A percentile compares a stretch with the other conserved stretches of the same genome.
phyloP scores from a whole-genome alignment of 2,888 invertebrate species.

The Scaptomyza caliginosa region DNA sequence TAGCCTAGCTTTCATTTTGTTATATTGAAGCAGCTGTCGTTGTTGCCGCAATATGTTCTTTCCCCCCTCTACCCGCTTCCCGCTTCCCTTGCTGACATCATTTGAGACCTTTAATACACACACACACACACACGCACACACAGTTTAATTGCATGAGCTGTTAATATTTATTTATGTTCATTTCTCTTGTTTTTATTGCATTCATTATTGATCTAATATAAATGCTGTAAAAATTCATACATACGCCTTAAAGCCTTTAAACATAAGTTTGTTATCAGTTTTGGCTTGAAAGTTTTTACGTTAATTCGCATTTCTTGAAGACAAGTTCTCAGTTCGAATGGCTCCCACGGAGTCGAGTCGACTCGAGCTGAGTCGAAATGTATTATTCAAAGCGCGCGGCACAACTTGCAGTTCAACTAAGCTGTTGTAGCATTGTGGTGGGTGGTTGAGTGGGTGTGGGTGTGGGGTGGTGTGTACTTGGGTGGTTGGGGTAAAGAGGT shows the following conservation, averaged over 20 bases:
- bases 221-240: too few relatives aligned
- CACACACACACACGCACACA: not conserved
- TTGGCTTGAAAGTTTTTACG: not conserved
- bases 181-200: conserved; percentile 13
- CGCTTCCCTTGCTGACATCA: not conserved
- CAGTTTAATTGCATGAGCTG: conserved; percentile 33
- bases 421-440: too few relatives aligned
- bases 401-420: conserved; percentile 10
- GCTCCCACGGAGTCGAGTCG: not conserved
- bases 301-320: not conserved
- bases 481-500: too few relatives aligned
- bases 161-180: conserved; percentile 45
- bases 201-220: not conserved
- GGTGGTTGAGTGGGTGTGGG: not conserved
- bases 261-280: not conserved
- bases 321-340: not conserved
- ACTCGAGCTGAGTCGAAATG: conserved; percentile 6
- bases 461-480: not conserved
- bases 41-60: conserved; percentile 47
- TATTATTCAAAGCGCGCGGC: conserved; percentile 22
- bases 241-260: too few relatives aligned
- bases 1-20: conserved; percentile 21
- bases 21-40: conserved; percentile 58
- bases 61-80: not conserved
- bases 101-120: conserved; percentile 9